A percentile compares a stretch with the other conserved stretches of the same genome.
Evolutionary conservation across 2,888 invertebrate species (phyloP).

Genomic region (Coecobrya sp.): DNA sequence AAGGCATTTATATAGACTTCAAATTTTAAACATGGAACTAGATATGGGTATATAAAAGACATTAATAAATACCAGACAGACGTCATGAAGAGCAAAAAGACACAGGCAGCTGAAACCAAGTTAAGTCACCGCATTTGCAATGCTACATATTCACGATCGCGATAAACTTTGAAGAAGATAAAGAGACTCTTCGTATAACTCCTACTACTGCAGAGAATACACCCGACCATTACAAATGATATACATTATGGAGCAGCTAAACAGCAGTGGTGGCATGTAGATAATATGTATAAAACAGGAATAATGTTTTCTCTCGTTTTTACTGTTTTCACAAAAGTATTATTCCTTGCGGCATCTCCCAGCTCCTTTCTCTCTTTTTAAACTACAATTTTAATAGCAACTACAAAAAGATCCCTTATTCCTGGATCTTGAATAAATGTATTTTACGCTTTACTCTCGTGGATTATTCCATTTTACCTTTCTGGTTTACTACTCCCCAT

Average conservation of each 20-base stretch:
- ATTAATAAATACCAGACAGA: slow-evolving; percentile 74
- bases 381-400: slow-evolving; percentile 24
- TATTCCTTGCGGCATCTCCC: background rate
- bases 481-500: slow-evolving; percentile 77
- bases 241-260: slow-evolving; percentile 22
- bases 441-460: background rate
- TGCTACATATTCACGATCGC: slow-evolving; percentile 79
- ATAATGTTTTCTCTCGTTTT: slow-evolving; percentile 50
- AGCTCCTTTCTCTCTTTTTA: slow-evolving; percentile 28
- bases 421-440: background rate
- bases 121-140: slow-evolving; percentile 69
- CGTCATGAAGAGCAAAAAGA: slow-evolving; percentile 45
- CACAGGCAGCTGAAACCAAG: slow-evolving; percentile 40
- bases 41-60: slow-evolving; percentile 35
- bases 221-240: background rate
- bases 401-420: slow-evolving; percentile 13
- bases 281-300: slow-evolving; percentile 45
- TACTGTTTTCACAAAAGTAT: background rate
- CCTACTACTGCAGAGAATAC: background rate
- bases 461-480: slow-evolving; percentile 74
- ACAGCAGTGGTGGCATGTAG: slow-evolving; percentile 28
- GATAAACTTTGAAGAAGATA: slow-evolving; percentile 70
- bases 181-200: slow-evolving; percentile 18
- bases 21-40: slow-evolving; percentile 55
- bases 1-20: slow-evolving; percentile 14